Conservation (phyloP, 2,888 invertebrate genomes). For the Drosophila pseudotalamancana region DNA sequence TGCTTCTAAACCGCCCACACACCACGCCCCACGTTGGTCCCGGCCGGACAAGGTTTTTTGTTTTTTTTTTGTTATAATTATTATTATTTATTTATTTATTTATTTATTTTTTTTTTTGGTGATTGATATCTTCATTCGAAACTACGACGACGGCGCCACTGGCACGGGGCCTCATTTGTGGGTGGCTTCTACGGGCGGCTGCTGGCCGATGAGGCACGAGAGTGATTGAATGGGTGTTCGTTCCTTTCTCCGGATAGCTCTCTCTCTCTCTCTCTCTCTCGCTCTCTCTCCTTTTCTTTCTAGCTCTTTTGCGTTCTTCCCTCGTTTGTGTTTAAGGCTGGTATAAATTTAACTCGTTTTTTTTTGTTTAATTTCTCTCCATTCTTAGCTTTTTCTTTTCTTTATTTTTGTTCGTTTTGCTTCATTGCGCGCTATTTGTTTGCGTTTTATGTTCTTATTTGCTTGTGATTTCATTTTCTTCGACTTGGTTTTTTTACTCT, state of each 20-base stretch:
- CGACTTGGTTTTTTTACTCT: conserved; percentile 17
- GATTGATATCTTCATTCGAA: conserved; percentile 63
- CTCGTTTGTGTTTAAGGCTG: conserved; percentile 21
- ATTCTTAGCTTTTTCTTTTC: conserved; percentile 16
- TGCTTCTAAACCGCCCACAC: conserved; percentile 35
- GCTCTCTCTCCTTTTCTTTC: neutral
- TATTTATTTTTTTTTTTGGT: conserved; percentile 52
- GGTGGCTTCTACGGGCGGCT: conserved; percentile 14
- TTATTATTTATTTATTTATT: no score
- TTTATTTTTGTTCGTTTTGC: conserved; percentile 32
- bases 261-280: neutral
- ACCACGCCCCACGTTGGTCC: conserved; percentile 17
- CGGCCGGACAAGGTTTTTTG: conserved; percentile 26
- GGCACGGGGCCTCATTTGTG: conserved; percentile 48
- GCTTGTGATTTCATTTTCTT: conserved; percentile 64
- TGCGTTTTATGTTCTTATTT: conserved; percentile 59
- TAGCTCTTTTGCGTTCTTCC: neutral
- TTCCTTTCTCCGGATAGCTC: conserved; percentile 1
- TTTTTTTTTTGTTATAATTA: conserved; percentile 2
- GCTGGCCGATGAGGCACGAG: conserved; percentile 43
- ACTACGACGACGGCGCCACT: conserved; percentile 12
- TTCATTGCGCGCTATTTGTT: conserved; percentile 49
- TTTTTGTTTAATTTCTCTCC: conserved; percentile 44
- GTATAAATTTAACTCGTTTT: conserved; percentile 70
- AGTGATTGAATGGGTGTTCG: conserved; percentile 47